Evolutionary conservation across 2,888 invertebrate species (phyloP), one percentile per base, ranked within the genome.

Genomic region (Ectemnius lituratus): DNA sequence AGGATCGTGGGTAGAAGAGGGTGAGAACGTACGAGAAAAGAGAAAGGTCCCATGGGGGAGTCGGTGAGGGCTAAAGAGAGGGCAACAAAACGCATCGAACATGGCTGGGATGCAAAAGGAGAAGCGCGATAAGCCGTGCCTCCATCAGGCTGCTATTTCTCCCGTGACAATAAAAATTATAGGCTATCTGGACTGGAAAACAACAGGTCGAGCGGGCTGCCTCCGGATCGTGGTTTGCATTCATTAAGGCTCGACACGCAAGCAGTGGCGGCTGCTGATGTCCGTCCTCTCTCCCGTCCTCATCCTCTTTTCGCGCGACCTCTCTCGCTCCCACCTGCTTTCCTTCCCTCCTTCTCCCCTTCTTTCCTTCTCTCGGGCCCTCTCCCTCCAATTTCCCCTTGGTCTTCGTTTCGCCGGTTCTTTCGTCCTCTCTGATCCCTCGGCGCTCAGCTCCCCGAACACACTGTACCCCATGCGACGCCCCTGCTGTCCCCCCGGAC

Each of bases 121-220:
- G 87, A 85, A 88, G 83, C 84, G 83, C 88, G 89, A 90, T 89
- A 90, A 90, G 88, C 87, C 83, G 85, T 85, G 87, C 87, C 90
- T 91, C 91, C 91, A 91, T 92, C 92, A 92, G 91, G 91, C 92
- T 91, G 92, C 92, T 92, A 92, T 91, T 91, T 91, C 92, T 91
- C 91, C 91, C 92, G 92, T 92, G 92, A 93, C 93, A 93, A 93
- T 92, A 93, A 93, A 92, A 93, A 92, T 93, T 92, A 93, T 92
- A 92, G 92, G 91, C 92, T 92, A 92, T 92, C 92, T 92, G 92
- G 91, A 92, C 92, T 92, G 92, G 92, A 92, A 92, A 92, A 93
- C 92, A 92, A 92, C 92, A 92, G 92, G 92, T 92, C 92, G 89
- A 88, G 85, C 86, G 86, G 88, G 87, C 89, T 89, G 87, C 88